Evolutionary conservation across 2,113 vertebrate species (phyloP).

Genomic region (Ammodytes marinus): DNA sequence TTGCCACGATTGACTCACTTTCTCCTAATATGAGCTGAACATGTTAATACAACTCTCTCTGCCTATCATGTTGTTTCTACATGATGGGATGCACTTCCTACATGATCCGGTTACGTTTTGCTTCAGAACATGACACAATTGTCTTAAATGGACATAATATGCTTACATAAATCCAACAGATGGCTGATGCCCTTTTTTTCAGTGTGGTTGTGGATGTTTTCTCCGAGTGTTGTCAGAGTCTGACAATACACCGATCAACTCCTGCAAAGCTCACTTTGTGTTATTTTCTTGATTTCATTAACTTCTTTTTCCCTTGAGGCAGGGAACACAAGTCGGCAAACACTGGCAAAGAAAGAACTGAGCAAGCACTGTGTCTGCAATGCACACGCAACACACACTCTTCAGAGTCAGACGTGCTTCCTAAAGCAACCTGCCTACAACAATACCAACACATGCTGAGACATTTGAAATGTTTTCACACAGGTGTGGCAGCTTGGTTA

Average conservation of each 20-base stretch:
- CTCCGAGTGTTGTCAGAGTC: background rate
- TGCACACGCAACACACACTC: background rate
- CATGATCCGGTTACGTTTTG: too few relatives aligned
- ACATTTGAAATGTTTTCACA: slow-evolving; percentile 52
- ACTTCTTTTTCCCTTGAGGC: slow-evolving; percentile 12
- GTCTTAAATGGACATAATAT: too few relatives aligned
- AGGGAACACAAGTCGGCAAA: slow-evolving; percentile 20
- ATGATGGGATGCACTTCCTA: too few relatives aligned
- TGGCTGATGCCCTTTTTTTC: too few relatives aligned
- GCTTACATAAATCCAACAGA: too few relatives aligned
- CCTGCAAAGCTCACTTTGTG: slow-evolving; percentile 15
- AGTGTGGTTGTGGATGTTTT: background rate
- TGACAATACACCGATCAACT: slow-evolving; percentile 1
- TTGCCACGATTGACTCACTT: too few relatives aligned
- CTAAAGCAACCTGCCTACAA: slow-evolving; percentile 39
- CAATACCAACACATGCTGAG: slow-evolving; percentile 33
- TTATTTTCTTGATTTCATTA: background rate
- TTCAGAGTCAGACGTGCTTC: slow-evolving; percentile 34
- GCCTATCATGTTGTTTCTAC: too few relatives aligned
- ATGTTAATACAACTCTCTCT: too few relatives aligned
- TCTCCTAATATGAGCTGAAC: too few relatives aligned
- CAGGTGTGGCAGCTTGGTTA: slow-evolving; percentile 11
- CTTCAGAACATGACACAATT: too few relatives aligned
- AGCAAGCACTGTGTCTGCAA: slow-evolving; percentile 46
- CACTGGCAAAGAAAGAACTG: slow-evolving; percentile 51